Evolutionary conservation across 2,888 invertebrate species (phyloP), one percentile per base, ranked within the genome.

Genomic region (Pantelozetes paolii): DNA sequence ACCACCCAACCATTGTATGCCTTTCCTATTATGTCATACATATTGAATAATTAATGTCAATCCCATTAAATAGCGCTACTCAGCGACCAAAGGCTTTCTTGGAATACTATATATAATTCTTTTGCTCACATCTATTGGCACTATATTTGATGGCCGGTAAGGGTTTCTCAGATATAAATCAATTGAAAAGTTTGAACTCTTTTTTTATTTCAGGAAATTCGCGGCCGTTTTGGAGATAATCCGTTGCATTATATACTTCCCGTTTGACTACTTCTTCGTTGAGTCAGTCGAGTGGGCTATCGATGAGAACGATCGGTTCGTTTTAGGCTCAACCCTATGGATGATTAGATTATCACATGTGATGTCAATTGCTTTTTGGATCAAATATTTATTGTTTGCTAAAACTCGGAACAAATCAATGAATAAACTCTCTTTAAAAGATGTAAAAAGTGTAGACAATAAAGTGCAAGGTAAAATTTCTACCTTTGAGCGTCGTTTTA

Each of bases 111-210:
- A 73, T n/a, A 36, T 73, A 13, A 69, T 73, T 23, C 32, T 73
- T 18, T 2, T 69, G n/a, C 23, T 70, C 20, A 73, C 73, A 23
- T 70, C 73, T 11, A 70, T 73, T 30, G 73, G 73, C 18, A 26
- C 70, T 8, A 48, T 73, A n/a, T 73, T 73, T 11, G 73, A 73
- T n/a, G 70, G 50, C 32, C 20, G 73, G 69, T 64, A 36, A 1
- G n/a, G 5, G 5, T 26, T 57, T n/a, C n/a, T n/a, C n/a, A n/a
- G n/a, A n/a, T 26, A 57, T 26, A 57, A 57, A 57, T 57, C 3
- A 23, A 23, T 26, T 30, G 48, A 64, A 30, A 67, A 64, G 3
- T 62, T 62, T 20, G 2, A 62, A 18, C 5, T 32, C 9, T 13
- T 62, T 11, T 20, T 62, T 6, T 13, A 18, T 5, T 26, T 30